A percentile compares a stretch with the other conserved stretches of the same genome.
Evolutionary conservation across 2,797 vertebrate species (phyloP).

Genomic region (Dryobates pubescens): DNA sequence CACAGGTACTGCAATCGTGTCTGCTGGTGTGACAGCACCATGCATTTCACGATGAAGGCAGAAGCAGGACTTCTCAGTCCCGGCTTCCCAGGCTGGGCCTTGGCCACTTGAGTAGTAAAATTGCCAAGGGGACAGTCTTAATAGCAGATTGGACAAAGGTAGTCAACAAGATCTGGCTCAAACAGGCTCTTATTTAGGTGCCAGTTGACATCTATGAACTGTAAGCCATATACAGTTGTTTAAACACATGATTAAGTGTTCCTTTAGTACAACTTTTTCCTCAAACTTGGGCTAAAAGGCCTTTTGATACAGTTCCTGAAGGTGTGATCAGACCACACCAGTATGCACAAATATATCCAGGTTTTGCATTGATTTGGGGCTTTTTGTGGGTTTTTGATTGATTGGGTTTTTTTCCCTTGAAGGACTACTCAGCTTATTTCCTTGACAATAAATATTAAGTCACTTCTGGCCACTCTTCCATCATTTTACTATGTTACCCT

Average conservation of each 20-base stretch:
- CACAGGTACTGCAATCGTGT: rapidly evolving
- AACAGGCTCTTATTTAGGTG: not conserved
- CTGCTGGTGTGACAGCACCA: not conserved
- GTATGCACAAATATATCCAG: not conserved
- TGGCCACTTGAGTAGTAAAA: not conserved
- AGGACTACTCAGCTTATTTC: not conserved
- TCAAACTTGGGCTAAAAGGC: not conserved
- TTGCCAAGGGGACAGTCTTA: not conserved
- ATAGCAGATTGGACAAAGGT: not conserved
- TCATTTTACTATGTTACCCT: slow-evolving; percentile 1
- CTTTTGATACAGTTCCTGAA: not conserved
- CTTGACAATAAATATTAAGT: not conserved
- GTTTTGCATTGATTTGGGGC: not conserved
- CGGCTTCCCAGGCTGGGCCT: rapidly evolving
- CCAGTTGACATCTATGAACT: not conserved
- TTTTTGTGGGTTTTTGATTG: not conserved
- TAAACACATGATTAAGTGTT: not conserved
- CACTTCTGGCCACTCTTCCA: not conserved
- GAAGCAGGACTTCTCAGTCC: not conserved
- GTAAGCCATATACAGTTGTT: not conserved
- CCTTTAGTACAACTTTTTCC: not conserved
- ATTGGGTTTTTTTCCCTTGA: not conserved
- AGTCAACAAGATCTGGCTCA: not conserved
- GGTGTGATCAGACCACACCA: not conserved
- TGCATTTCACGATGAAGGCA: not conserved